These are phyloP conservation scores for Corythornis vintsioides DNA, from an alignment of 2,113 vertebrate genomes.

Conservation along the genomic window DNA sequence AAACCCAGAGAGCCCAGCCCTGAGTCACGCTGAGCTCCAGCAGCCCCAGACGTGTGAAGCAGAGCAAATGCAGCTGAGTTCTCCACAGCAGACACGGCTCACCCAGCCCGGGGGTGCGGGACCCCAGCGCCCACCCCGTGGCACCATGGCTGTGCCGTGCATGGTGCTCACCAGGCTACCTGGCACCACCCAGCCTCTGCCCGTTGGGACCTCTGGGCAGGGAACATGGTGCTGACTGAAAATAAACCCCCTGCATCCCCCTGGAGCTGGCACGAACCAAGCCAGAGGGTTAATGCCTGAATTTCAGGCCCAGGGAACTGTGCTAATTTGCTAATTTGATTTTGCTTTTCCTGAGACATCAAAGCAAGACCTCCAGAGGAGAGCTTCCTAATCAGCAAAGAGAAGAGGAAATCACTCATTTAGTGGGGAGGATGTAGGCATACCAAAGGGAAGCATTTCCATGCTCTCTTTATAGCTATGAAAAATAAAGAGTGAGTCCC, in stretches of 20 bases:
- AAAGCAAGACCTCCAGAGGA: slow-evolving; percentile 39
- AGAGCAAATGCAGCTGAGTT: not conserved
- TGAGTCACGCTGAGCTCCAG: fast-evolving
- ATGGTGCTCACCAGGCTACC: not conserved
- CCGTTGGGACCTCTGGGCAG: fast-evolving
- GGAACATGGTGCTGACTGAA: fast-evolving
- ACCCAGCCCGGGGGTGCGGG: not conserved
- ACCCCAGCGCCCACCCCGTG: not conserved
- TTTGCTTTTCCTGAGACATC: slow-evolving; percentile 34
- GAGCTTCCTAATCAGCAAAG: slow-evolving; percentile 36
- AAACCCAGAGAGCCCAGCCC: not conserved
- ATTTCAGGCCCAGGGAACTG: not conserved
- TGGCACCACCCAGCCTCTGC: fast-evolving
- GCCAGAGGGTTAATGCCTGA: not conserved
- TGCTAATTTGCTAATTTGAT: slow-evolving; percentile 23
- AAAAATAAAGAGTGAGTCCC: not conserved
- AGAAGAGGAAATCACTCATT: slow-evolving; percentile 45
- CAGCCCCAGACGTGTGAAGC: fast-evolving
- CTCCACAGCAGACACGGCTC: fast-evolving
- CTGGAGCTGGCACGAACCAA: not conserved
- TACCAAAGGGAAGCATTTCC: slow-evolving; percentile 20
- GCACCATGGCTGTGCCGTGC: not conserved
- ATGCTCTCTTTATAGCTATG: slow-evolving; percentile 42
- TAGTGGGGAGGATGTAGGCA: slow-evolving; percentile 28
- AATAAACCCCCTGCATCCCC: fast-evolving